Percentiles rank a stretch among this genome's conserved stretches.
These are phyloP conservation scores for Alcedo quadribrachys DNA, from an alignment of 2,797 vertebrate species.

Conservation along the genomic window DNA sequence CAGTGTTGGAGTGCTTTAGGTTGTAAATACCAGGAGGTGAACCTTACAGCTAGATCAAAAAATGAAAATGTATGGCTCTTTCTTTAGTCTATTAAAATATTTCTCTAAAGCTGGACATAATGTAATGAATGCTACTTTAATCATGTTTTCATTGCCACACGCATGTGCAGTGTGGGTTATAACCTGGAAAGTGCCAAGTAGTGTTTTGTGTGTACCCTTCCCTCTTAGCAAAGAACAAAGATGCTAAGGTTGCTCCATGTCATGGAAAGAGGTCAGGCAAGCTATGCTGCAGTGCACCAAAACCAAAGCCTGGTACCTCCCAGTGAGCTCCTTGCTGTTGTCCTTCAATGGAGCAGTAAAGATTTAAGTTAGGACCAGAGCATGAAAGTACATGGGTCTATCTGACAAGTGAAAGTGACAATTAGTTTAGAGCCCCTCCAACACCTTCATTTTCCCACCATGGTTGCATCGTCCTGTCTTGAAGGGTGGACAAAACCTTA, in stretches of 20 bases:
- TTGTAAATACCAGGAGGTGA: conserved; percentile 47
- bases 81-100: conserved; percentile 37
- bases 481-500: background rate
- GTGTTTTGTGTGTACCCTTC: background rate
- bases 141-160: background rate
- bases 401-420: background rate
- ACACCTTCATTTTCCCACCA: background rate
- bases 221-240: background rate
- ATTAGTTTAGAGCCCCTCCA: background rate
- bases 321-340: background rate
- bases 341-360: background rate
- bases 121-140: conserved; percentile 35
- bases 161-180: background rate
- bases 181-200: background rate
- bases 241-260: background rate
- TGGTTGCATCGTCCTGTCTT: too few species aligned
- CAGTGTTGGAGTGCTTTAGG: conserved; percentile 21
- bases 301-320: background rate
- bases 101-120: conserved; percentile 26
- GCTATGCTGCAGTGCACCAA: background rate
- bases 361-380: background rate
- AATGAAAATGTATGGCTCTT: background rate
- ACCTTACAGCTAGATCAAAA: conserved; percentile 15
- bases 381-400: background rate
- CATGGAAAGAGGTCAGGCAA: background rate